phyloP scores from a whole-genome alignment of 2,113 vertebrate genomes.

The Athene noctua region DNA sequence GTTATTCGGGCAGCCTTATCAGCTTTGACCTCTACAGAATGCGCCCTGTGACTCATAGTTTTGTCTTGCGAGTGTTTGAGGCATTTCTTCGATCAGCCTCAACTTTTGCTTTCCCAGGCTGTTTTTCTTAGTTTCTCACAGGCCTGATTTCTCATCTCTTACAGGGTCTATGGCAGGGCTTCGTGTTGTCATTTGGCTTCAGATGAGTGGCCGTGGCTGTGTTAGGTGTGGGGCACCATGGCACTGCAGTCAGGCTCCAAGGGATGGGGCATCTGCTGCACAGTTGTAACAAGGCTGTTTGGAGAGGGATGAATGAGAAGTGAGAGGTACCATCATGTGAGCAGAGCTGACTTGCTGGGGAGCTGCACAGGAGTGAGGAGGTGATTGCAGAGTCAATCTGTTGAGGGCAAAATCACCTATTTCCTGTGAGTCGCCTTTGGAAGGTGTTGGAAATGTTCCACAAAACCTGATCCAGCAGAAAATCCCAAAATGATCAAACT shows the following conservation, averaged over 20 bases:
- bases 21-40: no score
- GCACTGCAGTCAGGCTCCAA: background rate
- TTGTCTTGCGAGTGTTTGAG: no score
- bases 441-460: background rate
- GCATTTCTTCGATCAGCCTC: no score
- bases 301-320: background rate
- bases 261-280: background rate
- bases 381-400: background rate
- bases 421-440: background rate
- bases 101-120: no score
- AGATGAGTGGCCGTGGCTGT: background rate
- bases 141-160: no score
- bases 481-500: background rate
- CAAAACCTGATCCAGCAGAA: background rate
- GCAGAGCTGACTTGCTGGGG: background rate
- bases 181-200: no score
- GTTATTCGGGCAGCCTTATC: no score
- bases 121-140: no score
- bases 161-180: background rate
- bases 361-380: background rate
- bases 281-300: accelerated
- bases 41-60: no score
- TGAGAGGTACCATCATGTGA: background rate
- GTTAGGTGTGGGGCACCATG: background rate
- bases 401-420: background rate